Evolutionary conservation across 1,140 invertebrate genomes (phyloP).

Genomic region (Steinernema feltiae): DNA sequence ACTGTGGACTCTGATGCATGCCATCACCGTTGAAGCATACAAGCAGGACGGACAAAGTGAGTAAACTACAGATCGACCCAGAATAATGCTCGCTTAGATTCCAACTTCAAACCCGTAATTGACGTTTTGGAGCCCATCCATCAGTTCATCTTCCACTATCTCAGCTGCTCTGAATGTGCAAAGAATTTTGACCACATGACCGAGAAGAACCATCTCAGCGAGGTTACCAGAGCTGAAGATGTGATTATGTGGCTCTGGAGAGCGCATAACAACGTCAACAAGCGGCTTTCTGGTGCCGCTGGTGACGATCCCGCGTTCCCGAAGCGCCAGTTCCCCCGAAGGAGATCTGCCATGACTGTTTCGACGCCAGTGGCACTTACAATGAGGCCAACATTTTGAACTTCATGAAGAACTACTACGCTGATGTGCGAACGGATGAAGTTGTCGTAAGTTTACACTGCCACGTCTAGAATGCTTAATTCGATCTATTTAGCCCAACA

Average conservation of each 20-base stretch:
- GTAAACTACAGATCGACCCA: slow-evolving; percentile 16
- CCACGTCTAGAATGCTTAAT: background rate
- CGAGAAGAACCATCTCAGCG: slow-evolving; percentile 64
- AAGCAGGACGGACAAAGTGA: slow-evolving; percentile 60
- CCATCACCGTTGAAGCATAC: slow-evolving; percentile 73
- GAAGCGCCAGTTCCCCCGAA: slow-evolving; percentile 81
- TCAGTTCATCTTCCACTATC: slow-evolving; percentile 83
- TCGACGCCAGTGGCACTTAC: slow-evolving; percentile 31
- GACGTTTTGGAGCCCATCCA: slow-evolving; percentile 73
- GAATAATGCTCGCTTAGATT: slow-evolving; percentile 39
- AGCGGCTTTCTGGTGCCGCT: slow-evolving; percentile 72
- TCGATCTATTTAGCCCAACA: slow-evolving; percentile 42
- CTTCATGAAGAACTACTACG: slow-evolving; percentile 50
- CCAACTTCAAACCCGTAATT: slow-evolving; percentile 46
- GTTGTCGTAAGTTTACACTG: slow-evolving; percentile 33
- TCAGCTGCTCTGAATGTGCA: slow-evolving; percentile 83
- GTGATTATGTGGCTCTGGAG: slow-evolving; percentile 86
- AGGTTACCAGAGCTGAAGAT: slow-evolving; percentile 62
- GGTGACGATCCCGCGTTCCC: slow-evolving; percentile 83
- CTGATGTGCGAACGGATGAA: slow-evolving; percentile 46
- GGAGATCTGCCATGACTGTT: slow-evolving; percentile 55
- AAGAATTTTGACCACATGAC: slow-evolving; percentile 77
- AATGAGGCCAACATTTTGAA: slow-evolving; percentile 47
- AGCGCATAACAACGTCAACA: slow-evolving; percentile 87
- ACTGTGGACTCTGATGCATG: slow-evolving; percentile 89